Evolutionary conservation across 2,888 invertebrate species (phyloP).

Genomic region (Drosophila longiperda): DNA sequence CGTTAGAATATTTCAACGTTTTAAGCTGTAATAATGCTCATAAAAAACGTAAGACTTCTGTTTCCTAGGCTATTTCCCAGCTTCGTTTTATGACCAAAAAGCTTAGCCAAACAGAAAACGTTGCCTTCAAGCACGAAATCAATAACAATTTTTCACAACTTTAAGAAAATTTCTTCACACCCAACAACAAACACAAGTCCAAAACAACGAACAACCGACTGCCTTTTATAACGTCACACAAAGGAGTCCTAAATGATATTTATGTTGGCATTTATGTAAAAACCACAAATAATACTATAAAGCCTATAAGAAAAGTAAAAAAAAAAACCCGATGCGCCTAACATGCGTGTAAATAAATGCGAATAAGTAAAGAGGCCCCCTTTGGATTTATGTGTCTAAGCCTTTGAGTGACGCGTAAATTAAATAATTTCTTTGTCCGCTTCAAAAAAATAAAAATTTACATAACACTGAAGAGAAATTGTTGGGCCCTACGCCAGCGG

Average conservation of each 20-base stretch:
- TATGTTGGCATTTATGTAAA: constrained; percentile 74
- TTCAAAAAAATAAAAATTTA: constrained; percentile 50
- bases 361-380: constrained; percentile 55
- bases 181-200: constrained; percentile 27
- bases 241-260: constrained; percentile 72
- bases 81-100: constrained; percentile 36
- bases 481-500: constrained; percentile 53
- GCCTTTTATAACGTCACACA: constrained; percentile 61
- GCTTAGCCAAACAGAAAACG: constrained; percentile 25
- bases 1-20: constrained; percentile 29
- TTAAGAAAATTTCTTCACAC: constrained; percentile 53
- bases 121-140: constrained; percentile 60
- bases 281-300: constrained; percentile 59
- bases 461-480: constrained; percentile 66
- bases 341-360: constrained; percentile 79
- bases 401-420: constrained; percentile 66
- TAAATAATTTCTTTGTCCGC: constrained; percentile 77
- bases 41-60: constrained; percentile 48
- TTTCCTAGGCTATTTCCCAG: constrained; percentile 24
- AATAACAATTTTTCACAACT: constrained; percentile 76
- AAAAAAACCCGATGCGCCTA: constrained; percentile 43
- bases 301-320: constrained; percentile 48
- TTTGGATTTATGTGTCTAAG: constrained; percentile 31
- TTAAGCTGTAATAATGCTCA: constrained; percentile 30
- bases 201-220: constrained; percentile 32